Base-by-base conservation (phyloP, 2,888 invertebrate genomes). In the Agonopterix subpropinquella region DNA sequence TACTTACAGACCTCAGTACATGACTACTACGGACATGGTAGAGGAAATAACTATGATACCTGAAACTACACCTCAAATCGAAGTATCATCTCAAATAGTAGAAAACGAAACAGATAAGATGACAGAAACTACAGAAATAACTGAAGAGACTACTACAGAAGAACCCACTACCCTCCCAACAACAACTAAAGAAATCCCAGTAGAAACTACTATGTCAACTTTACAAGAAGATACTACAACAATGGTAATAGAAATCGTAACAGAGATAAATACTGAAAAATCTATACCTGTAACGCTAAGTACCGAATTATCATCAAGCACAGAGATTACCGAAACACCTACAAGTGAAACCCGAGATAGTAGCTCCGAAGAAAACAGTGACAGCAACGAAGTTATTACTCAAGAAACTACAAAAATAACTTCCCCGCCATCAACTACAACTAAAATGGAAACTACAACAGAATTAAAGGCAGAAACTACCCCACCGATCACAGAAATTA, bases 1-100 rank as follows among this genome's bases (percentile, higher is more conserved):
- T n/a, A 88, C 88, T 10, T 87, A 88, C 35, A 73, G 87, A 55
- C 87, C 89, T 47, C 70, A 64, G 56, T 85, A 77, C 58, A 55
- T 67, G 15, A 76, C 83, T 5, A 76, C 80, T 11, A 75, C 73
- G n/a, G 77, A 68, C 42, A 44, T 64, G 18, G 45, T 47, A 28
- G 75, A 77, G 50, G 81, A 84, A 60, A 69, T 66, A 3, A 80
- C 84, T 0, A 79, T 79, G 37, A 53, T 59, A 1, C 62, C 70
- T 46, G 81, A 86, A 49, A 76, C 74, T 0, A 80, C 80, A 15
- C 64, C 68, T 7, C 57, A 68, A 44, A 58, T 77, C 13, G 82
- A 84, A 61, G 70, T 77, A 11, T 80, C 83, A 11, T 79, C 82
- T n/a, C 78, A 82, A 57, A 51, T 72, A 48, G 48, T 70, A 39